A percentile compares a stretch with the other conserved stretches of the same genome.
phyloP scores from a whole-genome alignment of 2,113 vertebrate genomes.

The Castor canadensis region DNA sequence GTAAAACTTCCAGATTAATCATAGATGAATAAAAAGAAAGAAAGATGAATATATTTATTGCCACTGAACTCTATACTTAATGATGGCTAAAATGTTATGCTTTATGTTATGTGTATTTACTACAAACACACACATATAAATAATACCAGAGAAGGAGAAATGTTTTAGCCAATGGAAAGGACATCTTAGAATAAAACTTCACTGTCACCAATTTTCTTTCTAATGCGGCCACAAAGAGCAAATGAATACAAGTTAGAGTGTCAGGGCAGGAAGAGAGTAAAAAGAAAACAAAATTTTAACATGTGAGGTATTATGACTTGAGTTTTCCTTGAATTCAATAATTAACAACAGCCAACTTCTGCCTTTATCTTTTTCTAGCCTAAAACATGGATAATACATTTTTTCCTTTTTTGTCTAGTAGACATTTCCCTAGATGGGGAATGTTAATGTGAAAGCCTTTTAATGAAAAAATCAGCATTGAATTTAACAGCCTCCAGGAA shows the following conservation, averaged over 20 bases:
- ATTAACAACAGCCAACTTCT: neutral
- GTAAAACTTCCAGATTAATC: neutral
- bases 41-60: neutral
- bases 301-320: neutral
- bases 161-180: no score
- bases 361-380: neutral
- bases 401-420: neutral
- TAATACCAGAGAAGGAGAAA: neutral
- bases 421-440: neutral
- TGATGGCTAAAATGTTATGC: neutral
- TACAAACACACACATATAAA: neutral
- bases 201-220: no score
- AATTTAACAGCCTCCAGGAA: neutral
- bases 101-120: neutral
- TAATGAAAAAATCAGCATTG: neutral
- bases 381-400: neutral
- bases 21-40: neutral
- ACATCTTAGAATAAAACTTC: no score
- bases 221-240: no score
- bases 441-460: no score
- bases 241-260: neutral
- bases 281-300: neutral
- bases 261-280: neutral
- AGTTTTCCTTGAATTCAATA: neutral
- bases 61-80: neutral